phyloP scores from a whole-genome alignment of 1,140 invertebrate genomes.

The Temnothorax nylanderi region DNA sequence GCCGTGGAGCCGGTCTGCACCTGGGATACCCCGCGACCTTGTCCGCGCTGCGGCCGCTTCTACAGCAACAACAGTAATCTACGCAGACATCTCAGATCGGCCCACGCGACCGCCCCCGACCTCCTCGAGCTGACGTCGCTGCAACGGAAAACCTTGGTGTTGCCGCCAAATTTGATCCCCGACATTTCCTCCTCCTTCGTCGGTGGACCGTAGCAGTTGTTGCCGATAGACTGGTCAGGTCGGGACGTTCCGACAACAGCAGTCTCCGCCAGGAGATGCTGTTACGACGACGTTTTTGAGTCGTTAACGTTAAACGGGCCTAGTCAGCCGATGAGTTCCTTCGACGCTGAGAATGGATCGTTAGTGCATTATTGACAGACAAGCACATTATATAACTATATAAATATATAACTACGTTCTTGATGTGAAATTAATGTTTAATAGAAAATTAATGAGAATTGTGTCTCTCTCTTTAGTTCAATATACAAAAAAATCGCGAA shows the following conservation, averaged over 20 bases:
- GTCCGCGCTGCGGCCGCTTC: constrained; percentile 82
- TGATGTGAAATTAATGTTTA: constrained; percentile 20
- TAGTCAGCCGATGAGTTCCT: not conserved
- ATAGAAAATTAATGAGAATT: not conserved
- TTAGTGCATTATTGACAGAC: not conserved
- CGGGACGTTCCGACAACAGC: not conserved
- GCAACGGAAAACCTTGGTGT: constrained; percentile 65
- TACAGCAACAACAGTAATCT: constrained; percentile 85
- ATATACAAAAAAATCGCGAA: not conserved
- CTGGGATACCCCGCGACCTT: constrained; percentile 81
- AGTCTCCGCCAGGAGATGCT: not conserved
- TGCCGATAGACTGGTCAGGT: not conserved
- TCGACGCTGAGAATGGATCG: not conserved
- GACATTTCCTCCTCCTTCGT: not conserved
- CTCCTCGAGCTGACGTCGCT: constrained; percentile 77
- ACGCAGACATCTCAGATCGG: constrained; percentile 82
- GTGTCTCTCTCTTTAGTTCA: not conserved
- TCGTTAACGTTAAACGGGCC: not conserved
- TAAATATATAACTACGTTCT: not conserved
- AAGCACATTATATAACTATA: not conserved
- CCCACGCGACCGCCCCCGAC: constrained; percentile 79
- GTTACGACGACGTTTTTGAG: not conserved
- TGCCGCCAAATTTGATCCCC: not conserved
- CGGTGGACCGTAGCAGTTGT: not conserved
- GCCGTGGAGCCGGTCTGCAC: constrained; percentile 69